phyloP scores from a whole-genome alignment of 2,797 vertebrate genomes.

The Hydrolagus colliei region DNA sequence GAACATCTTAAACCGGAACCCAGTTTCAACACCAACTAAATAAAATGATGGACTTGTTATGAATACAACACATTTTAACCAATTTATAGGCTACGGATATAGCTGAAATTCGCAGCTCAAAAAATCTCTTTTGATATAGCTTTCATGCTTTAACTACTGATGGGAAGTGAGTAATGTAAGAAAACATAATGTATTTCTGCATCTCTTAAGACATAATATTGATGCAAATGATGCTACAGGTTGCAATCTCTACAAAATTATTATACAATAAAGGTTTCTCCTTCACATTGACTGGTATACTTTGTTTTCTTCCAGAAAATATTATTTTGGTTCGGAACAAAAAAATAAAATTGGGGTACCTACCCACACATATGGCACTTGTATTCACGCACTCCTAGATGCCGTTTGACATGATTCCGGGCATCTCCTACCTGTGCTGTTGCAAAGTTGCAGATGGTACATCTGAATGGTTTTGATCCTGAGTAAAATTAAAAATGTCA shows the following conservation, averaged over 20 bases:
- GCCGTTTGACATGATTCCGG: constrained; percentile 96
- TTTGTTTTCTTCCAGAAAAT: not conserved
- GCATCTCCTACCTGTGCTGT: constrained; percentile 97
- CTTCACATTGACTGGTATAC: no score
- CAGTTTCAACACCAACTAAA: not conserved
- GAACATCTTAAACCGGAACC: not conserved
- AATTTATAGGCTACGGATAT: constrained; percentile 79
- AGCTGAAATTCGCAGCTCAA: constrained; percentile 72
- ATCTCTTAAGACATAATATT: not conserved
- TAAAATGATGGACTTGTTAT: not conserved
- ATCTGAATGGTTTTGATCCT: constrained; percentile 98
- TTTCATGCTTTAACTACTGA: not conserved
- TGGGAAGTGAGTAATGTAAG: not conserved
- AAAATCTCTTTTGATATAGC: constrained; percentile 58
- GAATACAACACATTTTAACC: constrained; percentile 68
- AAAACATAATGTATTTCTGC: no score
- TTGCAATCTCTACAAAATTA: not conserved
- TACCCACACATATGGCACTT: constrained; percentile 98
- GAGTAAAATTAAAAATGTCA: constrained; percentile 54
- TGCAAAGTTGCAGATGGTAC: constrained; percentile 97
- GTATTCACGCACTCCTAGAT: constrained; percentile 98
- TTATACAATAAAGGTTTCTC: not conserved
- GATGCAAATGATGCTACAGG: not conserved
- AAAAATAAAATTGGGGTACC: constrained; percentile 61
- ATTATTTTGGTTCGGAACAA: not conserved